Conservation (phyloP, 2,113 vertebrate genomes). For the Seriola dumerili region DNA sequence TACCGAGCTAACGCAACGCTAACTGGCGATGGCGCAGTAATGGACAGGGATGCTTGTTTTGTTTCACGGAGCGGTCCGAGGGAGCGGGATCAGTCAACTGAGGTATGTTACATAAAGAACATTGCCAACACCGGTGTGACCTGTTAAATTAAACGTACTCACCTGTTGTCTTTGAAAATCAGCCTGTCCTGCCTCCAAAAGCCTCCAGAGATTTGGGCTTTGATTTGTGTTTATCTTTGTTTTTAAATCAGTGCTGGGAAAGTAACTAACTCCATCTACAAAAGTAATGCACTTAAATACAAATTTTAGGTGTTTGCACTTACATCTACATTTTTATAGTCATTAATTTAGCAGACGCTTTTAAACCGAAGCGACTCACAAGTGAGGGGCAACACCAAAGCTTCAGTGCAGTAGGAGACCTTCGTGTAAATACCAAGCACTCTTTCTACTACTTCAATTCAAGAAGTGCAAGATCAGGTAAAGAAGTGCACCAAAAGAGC, state of each 20-base stretch:
- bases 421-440: too few relatives aligned
- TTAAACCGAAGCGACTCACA: too few relatives aligned
- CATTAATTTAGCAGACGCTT: too few relatives aligned
- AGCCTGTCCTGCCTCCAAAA: background rate
- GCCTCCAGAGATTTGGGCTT: background rate
- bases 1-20: constrained; percentile 38
- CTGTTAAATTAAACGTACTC: accelerated
- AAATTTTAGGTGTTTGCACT: background rate
- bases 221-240: background rate
- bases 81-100: background rate
- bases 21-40: constrained; percentile 57
- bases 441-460: too few relatives aligned
- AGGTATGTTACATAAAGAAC: accelerated
- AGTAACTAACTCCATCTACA: background rate
- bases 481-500: too few relatives aligned
- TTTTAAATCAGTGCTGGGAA: background rate
- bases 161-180: background rate
- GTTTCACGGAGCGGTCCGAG: accelerated
- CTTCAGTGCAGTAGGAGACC: too few relatives aligned
- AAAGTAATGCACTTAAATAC: background rate
- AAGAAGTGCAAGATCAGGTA: too few relatives aligned
- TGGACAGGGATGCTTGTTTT: constrained; percentile 12
- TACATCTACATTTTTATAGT: too few relatives aligned
- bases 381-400: too few relatives aligned
- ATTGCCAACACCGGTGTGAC: background rate